These are phyloP conservation scores for Chrysolina oricalcia DNA, from an alignment of 2,888 invertebrate species.

Conservation along the genomic window DNA sequence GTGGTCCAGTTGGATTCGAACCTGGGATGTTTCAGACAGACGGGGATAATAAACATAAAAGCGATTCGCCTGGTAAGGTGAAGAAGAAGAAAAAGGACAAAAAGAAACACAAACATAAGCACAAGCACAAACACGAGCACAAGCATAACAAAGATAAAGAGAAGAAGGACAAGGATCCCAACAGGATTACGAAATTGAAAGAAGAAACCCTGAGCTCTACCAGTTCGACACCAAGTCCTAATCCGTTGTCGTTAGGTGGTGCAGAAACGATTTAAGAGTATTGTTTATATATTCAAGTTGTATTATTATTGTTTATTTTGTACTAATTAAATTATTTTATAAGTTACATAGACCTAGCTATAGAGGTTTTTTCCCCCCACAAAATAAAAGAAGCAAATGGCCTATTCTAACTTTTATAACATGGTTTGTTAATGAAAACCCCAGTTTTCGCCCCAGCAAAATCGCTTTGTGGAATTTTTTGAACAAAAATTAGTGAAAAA, in stretches of 20 bases:
- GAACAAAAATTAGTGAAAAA: too few relatives aligned
- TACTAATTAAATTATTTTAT: constrained; percentile 15
- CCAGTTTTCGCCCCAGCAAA: too few relatives aligned
- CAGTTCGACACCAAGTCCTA: constrained; percentile 85
- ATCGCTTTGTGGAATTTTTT: too few relatives aligned
- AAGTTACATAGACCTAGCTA: too few relatives aligned
- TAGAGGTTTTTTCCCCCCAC: too few relatives aligned
- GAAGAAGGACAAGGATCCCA: constrained; percentile 74
- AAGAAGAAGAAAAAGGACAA: constrained; percentile 87
- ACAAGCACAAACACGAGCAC: constrained; percentile 83
- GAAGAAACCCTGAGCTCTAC: constrained; percentile 85
- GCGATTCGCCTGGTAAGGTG: constrained; percentile 75
- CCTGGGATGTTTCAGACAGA: constrained; percentile 87
- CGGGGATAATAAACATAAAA: constrained; percentile 71
- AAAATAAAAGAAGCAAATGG: too few relatives aligned
- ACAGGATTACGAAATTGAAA: constrained; percentile 76
- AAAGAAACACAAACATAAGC: constrained; percentile 93
- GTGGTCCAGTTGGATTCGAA: constrained; percentile 87
- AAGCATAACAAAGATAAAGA: constrained; percentile 73
- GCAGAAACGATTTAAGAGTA: constrained; percentile 54
- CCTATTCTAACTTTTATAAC: too few relatives aligned
- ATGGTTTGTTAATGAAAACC: too few relatives aligned
- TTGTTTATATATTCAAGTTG: neutral
- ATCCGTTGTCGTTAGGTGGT: constrained; percentile 66
- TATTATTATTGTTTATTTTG: constrained; percentile 12